A percentile compares a stretch with the other conserved stretches of the same genome.
phyloP scores from a whole-genome alignment of 2,113 vertebrate genomes.

The Passer montanus region DNA sequence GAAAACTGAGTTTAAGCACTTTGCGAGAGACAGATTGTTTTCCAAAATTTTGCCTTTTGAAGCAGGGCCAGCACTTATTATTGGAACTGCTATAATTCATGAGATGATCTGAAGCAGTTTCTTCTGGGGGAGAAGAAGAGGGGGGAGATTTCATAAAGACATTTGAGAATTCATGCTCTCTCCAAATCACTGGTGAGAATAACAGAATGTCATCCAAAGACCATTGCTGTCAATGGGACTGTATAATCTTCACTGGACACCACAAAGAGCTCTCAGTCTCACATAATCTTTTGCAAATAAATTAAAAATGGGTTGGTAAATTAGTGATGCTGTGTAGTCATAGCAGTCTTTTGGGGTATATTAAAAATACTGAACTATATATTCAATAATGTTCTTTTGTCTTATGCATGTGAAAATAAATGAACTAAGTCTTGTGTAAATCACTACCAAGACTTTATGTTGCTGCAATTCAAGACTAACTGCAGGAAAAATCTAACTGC shows the following conservation, averaged over 20 bases:
- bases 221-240: not conserved
- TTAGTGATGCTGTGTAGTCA: not conserved
- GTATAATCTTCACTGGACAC: not conserved
- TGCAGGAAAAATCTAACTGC: not conserved
- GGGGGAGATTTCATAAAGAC: not conserved
- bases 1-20: slow-evolving; percentile 37
- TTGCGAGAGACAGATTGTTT: slow-evolving; percentile 22
- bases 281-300: not conserved
- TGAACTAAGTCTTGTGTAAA: not conserved
- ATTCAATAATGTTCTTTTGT: not conserved
- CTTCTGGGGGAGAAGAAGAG: not conserved
- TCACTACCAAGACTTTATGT: not conserved
- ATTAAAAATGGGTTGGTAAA: not conserved
- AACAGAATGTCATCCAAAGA: not conserved
- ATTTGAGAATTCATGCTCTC: slow-evolving; percentile 2
- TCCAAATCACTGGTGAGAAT: not conserved
- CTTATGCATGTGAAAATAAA: not conserved
- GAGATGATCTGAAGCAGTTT: slow-evolving; percentile 17
- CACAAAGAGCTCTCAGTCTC: not conserved
- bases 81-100: slow-evolving; percentile 9
- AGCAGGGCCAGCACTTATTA: slow-evolving; percentile 28
- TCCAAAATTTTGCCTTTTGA: slow-evolving; percentile 59
- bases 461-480: not conserved
- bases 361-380: not conserved
- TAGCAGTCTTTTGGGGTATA: not conserved